Conservation (phyloP, 2,888 invertebrate species). For the Nebria brevicollis region DNA sequence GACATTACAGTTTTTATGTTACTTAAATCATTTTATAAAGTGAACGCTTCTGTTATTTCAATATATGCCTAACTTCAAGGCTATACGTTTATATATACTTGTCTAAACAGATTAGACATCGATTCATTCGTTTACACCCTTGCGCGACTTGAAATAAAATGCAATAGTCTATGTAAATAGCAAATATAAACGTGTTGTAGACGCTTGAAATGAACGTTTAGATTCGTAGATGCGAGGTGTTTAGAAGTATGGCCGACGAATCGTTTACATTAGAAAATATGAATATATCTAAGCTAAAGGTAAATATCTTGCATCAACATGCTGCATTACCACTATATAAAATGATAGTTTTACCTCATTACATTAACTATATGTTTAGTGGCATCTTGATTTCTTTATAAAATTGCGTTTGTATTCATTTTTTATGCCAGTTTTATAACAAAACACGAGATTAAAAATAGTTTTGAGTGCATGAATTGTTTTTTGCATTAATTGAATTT, state of each 20-base stretch:
- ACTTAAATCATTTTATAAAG: too few relatives aligned
- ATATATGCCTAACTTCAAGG: not conserved
- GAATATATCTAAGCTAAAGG: slow-evolving; percentile 58
- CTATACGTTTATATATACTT: not conserved
- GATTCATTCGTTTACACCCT: too few relatives aligned
- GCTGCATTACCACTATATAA: not conserved
- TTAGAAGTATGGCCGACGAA: slow-evolving; percentile 36
- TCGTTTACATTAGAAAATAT: slow-evolving; percentile 41
- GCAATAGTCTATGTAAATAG: not conserved
- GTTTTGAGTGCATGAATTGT: too few relatives aligned
- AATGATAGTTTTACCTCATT: not conserved
- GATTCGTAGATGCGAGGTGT: not conserved
- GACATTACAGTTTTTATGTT: too few relatives aligned
- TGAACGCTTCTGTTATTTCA: too few relatives aligned
- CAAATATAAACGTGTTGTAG: not conserved
- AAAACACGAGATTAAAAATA: not conserved
- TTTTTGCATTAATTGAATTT: not conserved
- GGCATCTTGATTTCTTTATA: not conserved
- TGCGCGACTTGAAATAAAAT: not conserved
- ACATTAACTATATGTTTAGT: not conserved
- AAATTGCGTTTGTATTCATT: not conserved
- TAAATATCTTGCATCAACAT: slow-evolving; percentile 48
- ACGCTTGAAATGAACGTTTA: not conserved
- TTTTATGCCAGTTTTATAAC: slow-evolving; percentile 22
- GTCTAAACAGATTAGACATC: too few relatives aligned